Evolutionary conservation across 2,113 vertebrate genomes (phyloP).

Genomic region (Hypocryptadius cinnamomeus): DNA sequence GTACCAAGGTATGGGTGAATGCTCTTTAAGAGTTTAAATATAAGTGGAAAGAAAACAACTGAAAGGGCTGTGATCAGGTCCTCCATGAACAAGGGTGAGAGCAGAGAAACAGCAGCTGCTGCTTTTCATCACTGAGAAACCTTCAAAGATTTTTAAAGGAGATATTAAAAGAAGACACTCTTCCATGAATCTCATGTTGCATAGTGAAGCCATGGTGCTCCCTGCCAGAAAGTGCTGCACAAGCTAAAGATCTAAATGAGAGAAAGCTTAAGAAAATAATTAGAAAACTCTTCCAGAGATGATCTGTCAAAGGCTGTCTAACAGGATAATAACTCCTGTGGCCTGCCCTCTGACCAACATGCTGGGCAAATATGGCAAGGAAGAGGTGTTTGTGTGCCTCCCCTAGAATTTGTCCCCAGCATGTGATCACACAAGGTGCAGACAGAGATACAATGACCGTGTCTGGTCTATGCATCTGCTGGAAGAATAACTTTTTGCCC

Average conservation of each 20-base stretch:
- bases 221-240: background rate
- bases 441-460: background rate
- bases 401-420: background rate
- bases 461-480: background rate
- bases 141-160: background rate
- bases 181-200: background rate
- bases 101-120: background rate
- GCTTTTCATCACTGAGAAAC: background rate
- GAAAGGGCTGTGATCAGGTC: background rate
- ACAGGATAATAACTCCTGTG: background rate
- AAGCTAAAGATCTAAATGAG: background rate
- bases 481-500: background rate
- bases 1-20: background rate
- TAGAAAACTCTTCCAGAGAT: background rate
- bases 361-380: background rate
- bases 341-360: background rate
- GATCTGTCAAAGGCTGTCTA: background rate
- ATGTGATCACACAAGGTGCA: background rate
- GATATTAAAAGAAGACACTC: background rate
- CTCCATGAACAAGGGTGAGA: background rate
- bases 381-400: background rate
- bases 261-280: background rate
- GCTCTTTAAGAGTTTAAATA: background rate
- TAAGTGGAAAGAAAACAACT: background rate
- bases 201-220: background rate